Evolutionary conservation across 2,113 vertebrate genomes (phyloP).

Genomic region (Mus pahari): DNA sequence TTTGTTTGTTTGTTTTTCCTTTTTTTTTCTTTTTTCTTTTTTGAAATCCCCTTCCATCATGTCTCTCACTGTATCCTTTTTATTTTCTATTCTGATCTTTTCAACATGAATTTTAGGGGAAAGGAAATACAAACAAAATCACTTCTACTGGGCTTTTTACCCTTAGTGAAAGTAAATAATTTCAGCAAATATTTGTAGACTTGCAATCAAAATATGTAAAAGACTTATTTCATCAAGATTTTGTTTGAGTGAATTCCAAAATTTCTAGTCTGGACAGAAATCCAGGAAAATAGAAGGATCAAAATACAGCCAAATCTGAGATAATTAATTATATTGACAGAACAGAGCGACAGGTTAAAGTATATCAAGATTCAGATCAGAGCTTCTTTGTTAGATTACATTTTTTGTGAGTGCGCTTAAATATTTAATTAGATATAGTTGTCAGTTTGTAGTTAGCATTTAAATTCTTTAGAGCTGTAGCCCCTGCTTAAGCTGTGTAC

Average conservation of each 20-base stretch:
- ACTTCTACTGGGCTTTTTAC: not conserved
- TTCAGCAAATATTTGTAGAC: not conserved
- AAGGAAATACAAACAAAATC: not conserved
- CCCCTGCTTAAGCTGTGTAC: not conserved
- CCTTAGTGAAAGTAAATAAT: not conserved
- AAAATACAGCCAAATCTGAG: slow-evolving; percentile 5
- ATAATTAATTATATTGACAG: not conserved
- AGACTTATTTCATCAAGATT: not conserved
- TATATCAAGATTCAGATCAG: not conserved
- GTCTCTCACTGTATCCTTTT: not conserved
- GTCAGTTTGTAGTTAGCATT: not conserved
- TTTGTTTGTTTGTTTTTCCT: no score
- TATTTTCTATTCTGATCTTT: not conserved
- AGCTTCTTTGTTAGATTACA: slow-evolving; percentile 26
- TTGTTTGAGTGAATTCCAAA: not conserved
- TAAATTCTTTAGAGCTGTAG: slow-evolving; percentile 27
- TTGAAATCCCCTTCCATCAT: not conserved
- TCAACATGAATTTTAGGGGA: not conserved
- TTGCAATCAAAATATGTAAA: not conserved
- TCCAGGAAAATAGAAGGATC: not conserved
- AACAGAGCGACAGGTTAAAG: not conserved
- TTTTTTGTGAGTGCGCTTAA: not conserved
- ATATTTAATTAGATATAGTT: slow-evolving; percentile 21
- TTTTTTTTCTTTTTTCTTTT: not conserved
- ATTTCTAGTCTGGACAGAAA: not conserved